These are phyloP conservation scores for Melanargia galathea DNA, from an alignment of 2,888 invertebrate genomes.

Conservation along the genomic window DNA sequence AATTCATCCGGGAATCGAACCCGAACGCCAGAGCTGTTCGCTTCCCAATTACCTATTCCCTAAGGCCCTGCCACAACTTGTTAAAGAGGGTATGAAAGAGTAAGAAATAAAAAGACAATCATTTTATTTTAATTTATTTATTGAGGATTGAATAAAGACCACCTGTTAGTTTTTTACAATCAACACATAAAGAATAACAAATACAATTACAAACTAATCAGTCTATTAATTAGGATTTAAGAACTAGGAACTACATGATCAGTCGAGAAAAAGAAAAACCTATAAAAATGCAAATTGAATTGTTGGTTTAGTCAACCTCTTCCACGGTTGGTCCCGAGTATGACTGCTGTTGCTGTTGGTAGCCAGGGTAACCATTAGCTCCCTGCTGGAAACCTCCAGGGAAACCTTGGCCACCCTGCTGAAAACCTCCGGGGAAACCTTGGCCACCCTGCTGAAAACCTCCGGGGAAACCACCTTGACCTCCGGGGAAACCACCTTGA, in stretches of 20 bases:
- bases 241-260: neutral
- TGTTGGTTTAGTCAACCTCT: neutral
- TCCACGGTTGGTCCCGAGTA: conserved; percentile 2
- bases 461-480: neutral
- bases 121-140: neutral
- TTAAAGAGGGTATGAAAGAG: too few species aligned
- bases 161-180: neutral
- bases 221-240: neutral
- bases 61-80: too few species aligned
- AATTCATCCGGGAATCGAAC: too few species aligned
- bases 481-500: neutral
- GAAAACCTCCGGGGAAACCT: neutral
- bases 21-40: too few species aligned
- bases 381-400: neutral
- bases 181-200: neutral
- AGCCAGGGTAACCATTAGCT: conserved; percentile 47
- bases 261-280: neutral
- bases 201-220: conserved; percentile 2
- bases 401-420: neutral
- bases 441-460: neutral
- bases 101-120: neutral
- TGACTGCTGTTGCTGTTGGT: conserved; percentile 32
- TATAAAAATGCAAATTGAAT: neutral
- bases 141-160: neutral
- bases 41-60: too few species aligned